Percentiles rank a stretch among this genome's conserved stretches.
Evolutionary conservation across 2,888 invertebrate genomes (phyloP).

Genomic region (Silvanus unidentatus): DNA sequence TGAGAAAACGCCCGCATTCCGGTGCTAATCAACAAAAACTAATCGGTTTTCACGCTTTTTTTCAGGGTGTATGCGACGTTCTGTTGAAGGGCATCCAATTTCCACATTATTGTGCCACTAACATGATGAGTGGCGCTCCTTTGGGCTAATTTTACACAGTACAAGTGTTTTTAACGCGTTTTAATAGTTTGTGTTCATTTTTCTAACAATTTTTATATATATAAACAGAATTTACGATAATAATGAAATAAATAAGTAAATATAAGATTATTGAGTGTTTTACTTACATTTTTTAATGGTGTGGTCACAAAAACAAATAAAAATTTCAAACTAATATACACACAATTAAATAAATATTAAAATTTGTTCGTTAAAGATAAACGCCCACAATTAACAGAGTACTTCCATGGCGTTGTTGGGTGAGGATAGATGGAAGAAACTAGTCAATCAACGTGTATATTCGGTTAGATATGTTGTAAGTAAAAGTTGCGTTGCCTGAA

Average conservation of each 20-base stretch:
- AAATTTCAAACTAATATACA: too few species aligned
- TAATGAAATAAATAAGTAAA: neutral
- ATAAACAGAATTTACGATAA: neutral
- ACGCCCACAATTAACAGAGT: constrained; percentile 8
- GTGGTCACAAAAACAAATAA: too few species aligned
- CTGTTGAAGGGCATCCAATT: constrained; percentile 64
- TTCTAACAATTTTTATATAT: neutral
- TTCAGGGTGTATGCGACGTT: constrained; percentile 62
- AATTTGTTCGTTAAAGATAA: too few species aligned
- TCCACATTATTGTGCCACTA: constrained; percentile 64
- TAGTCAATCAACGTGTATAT: too few species aligned
- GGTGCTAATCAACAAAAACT: constrained; percentile 9
- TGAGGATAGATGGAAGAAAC: too few species aligned
- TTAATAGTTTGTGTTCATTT: neutral
- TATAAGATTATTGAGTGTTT: too few species aligned
- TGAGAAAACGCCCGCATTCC: constrained; percentile 43
- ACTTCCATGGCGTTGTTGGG: too few species aligned
- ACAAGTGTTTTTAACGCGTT: constrained; percentile 10
- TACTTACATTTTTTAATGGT: too few species aligned
- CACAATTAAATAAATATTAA: too few species aligned
- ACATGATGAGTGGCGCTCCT: constrained; percentile 51
- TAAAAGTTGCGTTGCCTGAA: too few species aligned
- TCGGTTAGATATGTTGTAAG: too few species aligned
- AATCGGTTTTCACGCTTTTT: constrained; percentile 22
- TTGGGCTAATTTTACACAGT: constrained; percentile 12